Evolutionary conservation across 2,113 vertebrate genomes (phyloP), one percentile per base, ranked within the genome.

Genomic region (Proterorhinus semilunaris): DNA sequence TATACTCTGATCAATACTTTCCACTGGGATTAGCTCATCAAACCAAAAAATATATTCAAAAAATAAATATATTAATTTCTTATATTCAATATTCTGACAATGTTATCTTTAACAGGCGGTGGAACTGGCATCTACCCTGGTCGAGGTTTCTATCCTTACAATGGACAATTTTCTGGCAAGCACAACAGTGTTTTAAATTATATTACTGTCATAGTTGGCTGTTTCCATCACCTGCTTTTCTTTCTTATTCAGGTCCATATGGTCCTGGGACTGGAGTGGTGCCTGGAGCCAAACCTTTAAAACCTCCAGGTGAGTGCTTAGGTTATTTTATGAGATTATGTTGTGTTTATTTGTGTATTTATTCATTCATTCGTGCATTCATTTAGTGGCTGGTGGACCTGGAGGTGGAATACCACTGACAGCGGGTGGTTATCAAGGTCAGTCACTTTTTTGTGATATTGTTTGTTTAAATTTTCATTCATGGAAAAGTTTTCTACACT

Each of bases 261-360:
- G 82, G 84, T 51, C 59, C 55, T 49, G 83, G 80, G 1, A 5
- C 65, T 58, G 75, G 68, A 58, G 16, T 44, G 15, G 79, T 85
- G 36, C 90, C 92, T 70, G 91, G 86, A 69, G 87, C 80, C 10
- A 92, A 90, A 42, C 91, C 91, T 48, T 69, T 90, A 46, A 92
- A 89, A 78, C 80, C 85, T 68, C 87, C 90, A 73, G 87, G 91
- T 91, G 16, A 62, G 69, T 72, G 6, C 21, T 21, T 43, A 44
- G 69, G 1, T 6, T 68, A 52, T 36, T 55, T 53, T 11, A 12
- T 46, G 4, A 11, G 13, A 44, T 10, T 7, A 0, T 15, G 4
- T 58, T 10, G 46, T 10, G 15, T 52, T 27, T 27, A 36, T 9
- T 21, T 59, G 4, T 1, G 45, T 52, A 16, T 9, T 6, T 52